phyloP scores from a whole-genome alignment of 2,888 invertebrate genomes.

The Pristionchus entomophagus region DNA sequence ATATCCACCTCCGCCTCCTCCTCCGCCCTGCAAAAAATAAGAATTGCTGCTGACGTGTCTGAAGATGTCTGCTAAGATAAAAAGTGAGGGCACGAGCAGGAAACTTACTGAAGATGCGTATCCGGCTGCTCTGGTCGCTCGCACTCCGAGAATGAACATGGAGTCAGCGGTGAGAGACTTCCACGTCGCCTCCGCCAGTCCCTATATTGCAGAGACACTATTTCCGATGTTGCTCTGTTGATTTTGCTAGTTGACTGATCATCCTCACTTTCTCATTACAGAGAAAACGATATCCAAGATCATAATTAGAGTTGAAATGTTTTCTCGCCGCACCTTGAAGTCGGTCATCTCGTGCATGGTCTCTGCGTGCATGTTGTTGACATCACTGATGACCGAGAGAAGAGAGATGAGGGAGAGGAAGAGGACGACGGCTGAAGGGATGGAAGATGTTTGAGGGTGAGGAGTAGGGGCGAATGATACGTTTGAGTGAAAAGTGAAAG shows the following conservation, averaged over 20 bases:
- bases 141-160: constrained; percentile 30
- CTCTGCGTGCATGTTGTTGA: constrained; percentile 37
- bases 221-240: no score
- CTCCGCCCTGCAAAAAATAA: neutral
- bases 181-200: constrained; percentile 22
- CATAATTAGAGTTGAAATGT: no score
- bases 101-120: neutral
- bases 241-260: no score
- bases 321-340: constrained; percentile 34
- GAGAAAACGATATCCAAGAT: no score
- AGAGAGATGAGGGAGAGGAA: constrained; percentile 35
- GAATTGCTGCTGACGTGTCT: neutral
- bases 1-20: constrained; percentile 32
- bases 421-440: constrained; percentile 16
- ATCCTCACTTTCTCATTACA: no score
- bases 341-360: constrained; percentile 15
- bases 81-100: neutral
- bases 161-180: constrained; percentile 19
- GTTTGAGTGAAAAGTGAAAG: no score
- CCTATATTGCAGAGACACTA: no score
- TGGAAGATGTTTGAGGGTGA: neutral
- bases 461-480: no score
- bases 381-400: constrained; percentile 37
- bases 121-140: constrained; percentile 14
- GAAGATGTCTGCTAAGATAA: neutral